Conservation (phyloP, 2,888 invertebrate genomes). For the Boloria selene region DNA sequence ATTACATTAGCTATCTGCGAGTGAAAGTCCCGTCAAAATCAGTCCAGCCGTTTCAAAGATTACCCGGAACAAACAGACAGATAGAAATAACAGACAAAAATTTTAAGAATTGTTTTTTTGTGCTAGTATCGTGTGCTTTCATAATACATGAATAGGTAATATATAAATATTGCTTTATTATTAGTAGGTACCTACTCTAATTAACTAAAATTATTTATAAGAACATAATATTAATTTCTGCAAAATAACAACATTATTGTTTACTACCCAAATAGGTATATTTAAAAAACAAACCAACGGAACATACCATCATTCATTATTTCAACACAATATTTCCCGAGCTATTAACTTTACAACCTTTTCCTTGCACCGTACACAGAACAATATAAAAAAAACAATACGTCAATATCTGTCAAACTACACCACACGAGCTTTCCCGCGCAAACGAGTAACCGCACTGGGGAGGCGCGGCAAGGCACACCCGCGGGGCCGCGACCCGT, state of each 20-base stretch:
- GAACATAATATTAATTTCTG: no score
- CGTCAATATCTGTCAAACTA: constrained; percentile 30
- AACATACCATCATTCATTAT: constrained; percentile 24
- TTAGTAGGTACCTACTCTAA: no score
- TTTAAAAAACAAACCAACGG: background rate
- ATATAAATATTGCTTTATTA: no score
- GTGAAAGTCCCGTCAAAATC: no score
- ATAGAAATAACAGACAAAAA: no score
- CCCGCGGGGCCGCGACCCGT: constrained; percentile 46
- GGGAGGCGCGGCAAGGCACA: constrained; percentile 54
- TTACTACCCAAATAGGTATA: background rate
- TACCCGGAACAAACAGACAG: no score
- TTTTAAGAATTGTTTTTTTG: no score
- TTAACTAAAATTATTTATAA: no score
- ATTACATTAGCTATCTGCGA: no score
- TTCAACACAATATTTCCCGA: background rate
- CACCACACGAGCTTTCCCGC: constrained; percentile 49
- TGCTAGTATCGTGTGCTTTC: no score
- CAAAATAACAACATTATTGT: background rate
- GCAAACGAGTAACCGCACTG: constrained; percentile 51
- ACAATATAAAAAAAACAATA: constrained; percentile 6
- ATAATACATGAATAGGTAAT: no score
- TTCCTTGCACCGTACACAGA: background rate
- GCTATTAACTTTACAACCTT: background rate
- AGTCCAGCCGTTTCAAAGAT: no score